phyloP scores from a whole-genome alignment of 1,140 invertebrate species.

The Panagrolaimus sp. region DNA sequence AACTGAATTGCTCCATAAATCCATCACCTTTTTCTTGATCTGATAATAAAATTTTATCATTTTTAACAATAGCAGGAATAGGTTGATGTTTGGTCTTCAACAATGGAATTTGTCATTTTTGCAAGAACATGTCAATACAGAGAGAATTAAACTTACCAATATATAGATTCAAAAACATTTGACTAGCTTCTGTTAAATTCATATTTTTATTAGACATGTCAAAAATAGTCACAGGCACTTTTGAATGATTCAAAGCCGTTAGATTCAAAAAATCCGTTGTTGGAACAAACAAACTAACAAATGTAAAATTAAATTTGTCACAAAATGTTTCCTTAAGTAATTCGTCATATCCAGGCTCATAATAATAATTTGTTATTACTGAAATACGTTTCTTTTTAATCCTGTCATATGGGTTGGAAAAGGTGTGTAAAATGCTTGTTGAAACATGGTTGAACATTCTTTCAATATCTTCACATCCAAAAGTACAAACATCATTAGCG shows the following conservation, averaged over 20 bases:
- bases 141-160: background rate
- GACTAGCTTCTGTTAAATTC: background rate
- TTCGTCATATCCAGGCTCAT: background rate
- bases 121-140: background rate
- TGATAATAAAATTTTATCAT: too few relatives aligned
- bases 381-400: background rate
- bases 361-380: conserved; percentile 1
- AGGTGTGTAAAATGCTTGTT: background rate
- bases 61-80: too few relatives aligned
- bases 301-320: background rate
- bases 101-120: background rate
- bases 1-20: too few relatives aligned
- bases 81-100: background rate
- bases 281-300: background rate
- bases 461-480: background rate
- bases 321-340: background rate
- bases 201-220: background rate
- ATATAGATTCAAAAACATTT: background rate
- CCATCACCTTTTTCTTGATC: too few relatives aligned
- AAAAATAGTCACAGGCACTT: background rate
- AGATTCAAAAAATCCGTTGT: background rate
- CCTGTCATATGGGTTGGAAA: background rate
- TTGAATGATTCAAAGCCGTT: background rate
- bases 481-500: background rate
- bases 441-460: background rate